Evolutionary conservation across 2,888 invertebrate genomes (phyloP), one percentile per base, ranked within the genome.

Genomic region (Andrena chrysosceles): DNA sequence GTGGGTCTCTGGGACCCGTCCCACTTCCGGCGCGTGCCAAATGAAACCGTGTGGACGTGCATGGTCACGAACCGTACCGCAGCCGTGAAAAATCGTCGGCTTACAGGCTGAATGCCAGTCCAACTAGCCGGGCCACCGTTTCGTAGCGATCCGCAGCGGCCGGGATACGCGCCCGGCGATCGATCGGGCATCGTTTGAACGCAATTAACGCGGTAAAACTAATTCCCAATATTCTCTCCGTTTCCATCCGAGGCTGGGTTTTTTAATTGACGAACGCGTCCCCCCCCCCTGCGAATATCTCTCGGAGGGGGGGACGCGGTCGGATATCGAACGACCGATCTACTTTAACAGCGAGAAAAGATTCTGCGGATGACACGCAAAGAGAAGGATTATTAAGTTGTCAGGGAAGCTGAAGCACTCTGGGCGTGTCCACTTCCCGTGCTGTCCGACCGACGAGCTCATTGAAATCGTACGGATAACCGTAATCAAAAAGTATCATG

Each of bases 311-410:
- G 67, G 35, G 56, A 64, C 48, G 8, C 52, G 72, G 26, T 68
- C 67, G 62, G 69, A 74, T 83, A 78, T 83, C 49, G 70, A 75
- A 71, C 48, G 49, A 7, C 42, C 70, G 60, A 62, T 83, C 63
- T 71, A 79, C 67, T 66, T 74, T 70, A 74, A 83, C 74, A 60
- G 72, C 70, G 71, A 70, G 83, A 71, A 77, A 81, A 86, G 85
- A 77, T 80, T 83, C 87, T 86, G 86, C 87, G 72, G 72, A 83
- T 86, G 86, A 87, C 86, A 80, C 85, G 83, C 13, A 71, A 80
- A 77, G 87, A 83, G 80, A 77, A 75, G 85, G 87, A 85, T 87
- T 85, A 86, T 86, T 86, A 86, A 86, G 80, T 86, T 87, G 86
- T 86, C 86, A 76, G 80, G 20, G 23, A 56, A 64, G 63, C 59